A percentile compares a stretch with the other conserved stretches of the same genome.
Evolutionary conservation across 2,797 vertebrate species (phyloP).

Genomic region (Phyllotis vaccarum): DNA sequence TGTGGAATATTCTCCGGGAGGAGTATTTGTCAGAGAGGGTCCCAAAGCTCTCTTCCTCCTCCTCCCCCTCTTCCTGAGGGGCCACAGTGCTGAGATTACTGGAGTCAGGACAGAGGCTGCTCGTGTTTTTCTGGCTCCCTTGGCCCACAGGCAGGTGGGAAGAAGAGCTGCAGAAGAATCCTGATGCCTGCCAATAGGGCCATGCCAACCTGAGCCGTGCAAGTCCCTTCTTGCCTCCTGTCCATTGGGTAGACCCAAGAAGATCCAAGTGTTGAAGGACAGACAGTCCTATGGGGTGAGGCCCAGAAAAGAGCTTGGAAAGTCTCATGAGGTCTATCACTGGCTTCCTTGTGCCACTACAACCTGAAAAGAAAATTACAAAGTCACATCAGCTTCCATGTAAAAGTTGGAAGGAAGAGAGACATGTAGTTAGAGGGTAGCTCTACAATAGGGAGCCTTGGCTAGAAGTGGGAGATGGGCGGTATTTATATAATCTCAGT

Average conservation of each 20-base stretch:
- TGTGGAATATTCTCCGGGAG: constrained; percentile 89
- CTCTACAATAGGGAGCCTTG: not conserved
- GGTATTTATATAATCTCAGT: not conserved
- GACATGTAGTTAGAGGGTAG: not conserved
- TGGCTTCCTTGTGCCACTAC: not conserved
- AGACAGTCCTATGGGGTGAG: not conserved
- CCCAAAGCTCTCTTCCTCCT: constrained; percentile 89
- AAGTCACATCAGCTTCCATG: not conserved
- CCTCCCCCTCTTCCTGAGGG: constrained; percentile 15
- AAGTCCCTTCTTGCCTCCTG: not conserved
- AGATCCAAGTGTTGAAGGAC: not conserved
- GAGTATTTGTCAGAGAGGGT: constrained; percentile 88
- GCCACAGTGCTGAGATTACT: not conserved
- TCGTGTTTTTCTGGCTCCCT: not conserved
- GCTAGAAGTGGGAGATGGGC: not conserved
- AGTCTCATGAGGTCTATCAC: constrained; percentile 65
- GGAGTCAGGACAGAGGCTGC: not conserved
- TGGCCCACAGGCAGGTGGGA: not conserved
- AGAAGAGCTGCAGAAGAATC: constrained; percentile 30
- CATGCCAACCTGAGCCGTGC: fast-evolving
- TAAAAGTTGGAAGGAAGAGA: not conserved
- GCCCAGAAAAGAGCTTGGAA: constrained; percentile 24
- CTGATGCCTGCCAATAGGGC: fast-evolving
- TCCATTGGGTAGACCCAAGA: not conserved
- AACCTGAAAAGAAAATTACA: constrained; percentile 14